A percentile compares a stretch with the other conserved stretches of the same genome.
phyloP scores from a whole-genome alignment of 2,888 invertebrate species.

The Eupsilia transversa region DNA sequence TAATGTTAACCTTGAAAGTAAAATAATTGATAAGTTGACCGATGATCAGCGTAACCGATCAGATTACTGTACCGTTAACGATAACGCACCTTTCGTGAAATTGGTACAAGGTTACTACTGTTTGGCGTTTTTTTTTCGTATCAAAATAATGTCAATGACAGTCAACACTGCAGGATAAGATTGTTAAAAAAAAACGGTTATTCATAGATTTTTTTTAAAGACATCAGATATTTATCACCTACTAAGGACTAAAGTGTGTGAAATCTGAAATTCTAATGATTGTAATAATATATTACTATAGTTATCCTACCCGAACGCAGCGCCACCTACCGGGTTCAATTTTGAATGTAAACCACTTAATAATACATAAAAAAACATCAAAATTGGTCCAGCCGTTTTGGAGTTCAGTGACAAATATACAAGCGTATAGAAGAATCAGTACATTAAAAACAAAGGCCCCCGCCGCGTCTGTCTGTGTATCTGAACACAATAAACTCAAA shows the following conservation, averaged over 20 bases:
- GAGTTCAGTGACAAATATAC: too few species aligned
- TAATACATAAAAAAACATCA: too few species aligned
- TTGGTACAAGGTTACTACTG: slow-evolving; percentile 79
- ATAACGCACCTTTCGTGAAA: slow-evolving; percentile 80
- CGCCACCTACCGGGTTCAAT: too few species aligned
- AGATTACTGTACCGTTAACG: slow-evolving; percentile 65
- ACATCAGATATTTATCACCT: background rate
- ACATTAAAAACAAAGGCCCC: too few species aligned
- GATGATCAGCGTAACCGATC: slow-evolving; percentile 71
- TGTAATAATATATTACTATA: too few species aligned
- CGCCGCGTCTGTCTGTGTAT: too few species aligned
- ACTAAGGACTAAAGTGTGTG: background rate
- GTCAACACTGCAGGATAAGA: slow-evolving; percentile 4
- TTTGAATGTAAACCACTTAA: too few species aligned
- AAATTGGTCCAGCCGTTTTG: too few species aligned
- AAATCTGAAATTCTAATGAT: background rate
- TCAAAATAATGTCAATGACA: slow-evolving; percentile 84
- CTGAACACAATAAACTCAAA: too few species aligned
- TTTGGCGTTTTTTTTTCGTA: slow-evolving; percentile 75
- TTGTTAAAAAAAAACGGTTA: background rate
- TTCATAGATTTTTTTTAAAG: background rate
- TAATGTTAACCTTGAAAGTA: slow-evolving; percentile 69
- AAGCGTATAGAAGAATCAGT: too few species aligned
- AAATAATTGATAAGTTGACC: slow-evolving; percentile 68
- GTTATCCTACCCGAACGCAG: too few species aligned